Evolutionary conservation across 2,888 invertebrate species (phyloP).

Genomic region (Mesochorus sp.): DNA sequence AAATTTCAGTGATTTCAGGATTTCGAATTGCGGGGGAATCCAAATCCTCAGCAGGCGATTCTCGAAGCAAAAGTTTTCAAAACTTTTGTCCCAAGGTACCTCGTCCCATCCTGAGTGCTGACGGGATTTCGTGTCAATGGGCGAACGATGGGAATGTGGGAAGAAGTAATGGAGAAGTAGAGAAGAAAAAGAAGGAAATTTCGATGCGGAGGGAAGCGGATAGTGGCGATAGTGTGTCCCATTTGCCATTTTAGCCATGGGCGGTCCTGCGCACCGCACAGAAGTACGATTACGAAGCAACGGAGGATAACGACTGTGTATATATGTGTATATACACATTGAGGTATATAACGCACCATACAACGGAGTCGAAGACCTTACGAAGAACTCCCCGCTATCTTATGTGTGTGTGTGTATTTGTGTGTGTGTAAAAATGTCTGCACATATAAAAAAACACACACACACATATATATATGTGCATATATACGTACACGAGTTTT

Average conservation of each 20-base stretch:
- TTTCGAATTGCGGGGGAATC: too few species aligned
- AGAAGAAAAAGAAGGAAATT: background rate
- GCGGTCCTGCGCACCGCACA: conserved; percentile 58
- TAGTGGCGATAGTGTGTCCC: conserved; percentile 5
- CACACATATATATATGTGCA: conserved; percentile 1
- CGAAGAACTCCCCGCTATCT: conserved; percentile 21
- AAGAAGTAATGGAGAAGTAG: background rate
- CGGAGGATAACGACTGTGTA: conserved; percentile 42
- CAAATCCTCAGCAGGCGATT: too few species aligned
- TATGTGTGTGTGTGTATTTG: too few species aligned
- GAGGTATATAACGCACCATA: conserved; percentile 40
- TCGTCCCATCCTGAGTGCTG: background rate
- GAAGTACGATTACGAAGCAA: conserved; percentile 51
- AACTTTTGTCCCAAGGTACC: too few species aligned
- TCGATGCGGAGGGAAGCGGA: background rate
- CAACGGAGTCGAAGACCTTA: conserved; percentile 32
- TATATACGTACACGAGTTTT: conserved; percentile 5
- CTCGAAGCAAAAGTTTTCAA: too few species aligned
- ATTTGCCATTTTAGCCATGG: conserved; percentile 35
- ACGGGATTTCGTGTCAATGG: background rate
- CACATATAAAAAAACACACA: too few species aligned
- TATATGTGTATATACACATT: too few species aligned
- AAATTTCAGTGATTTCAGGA: too few species aligned
- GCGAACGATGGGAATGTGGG: background rate
- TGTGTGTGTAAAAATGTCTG: background rate